These are phyloP conservation scores for Leucophenga varia DNA, from an alignment of 1,140 invertebrate genomes.

Conservation along the genomic window DNA sequence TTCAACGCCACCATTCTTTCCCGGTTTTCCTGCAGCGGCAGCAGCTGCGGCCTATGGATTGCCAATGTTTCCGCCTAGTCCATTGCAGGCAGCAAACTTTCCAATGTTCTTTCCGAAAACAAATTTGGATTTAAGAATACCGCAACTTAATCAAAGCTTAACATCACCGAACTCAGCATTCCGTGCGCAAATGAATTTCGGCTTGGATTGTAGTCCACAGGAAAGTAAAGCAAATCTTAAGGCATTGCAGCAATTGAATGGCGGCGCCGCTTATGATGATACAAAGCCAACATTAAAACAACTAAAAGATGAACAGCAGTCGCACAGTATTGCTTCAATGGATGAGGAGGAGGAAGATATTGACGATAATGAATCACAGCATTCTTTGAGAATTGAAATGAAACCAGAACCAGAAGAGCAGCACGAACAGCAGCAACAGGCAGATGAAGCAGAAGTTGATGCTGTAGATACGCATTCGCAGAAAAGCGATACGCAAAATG, in stretches of 20 bases:
- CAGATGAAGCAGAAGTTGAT: slow-evolving; percentile 16
- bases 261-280: too few species aligned
- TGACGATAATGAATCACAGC: too few species aligned
- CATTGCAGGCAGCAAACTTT: slow-evolving; percentile 55
- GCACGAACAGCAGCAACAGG: too few species aligned
- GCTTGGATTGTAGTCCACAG: slow-evolving; percentile 23
- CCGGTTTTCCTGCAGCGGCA: slow-evolving; percentile 55
- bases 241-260: too few species aligned
- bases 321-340: too few species aligned
- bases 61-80: slow-evolving; percentile 49
- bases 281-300: too few species aligned
- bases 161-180: not conserved
- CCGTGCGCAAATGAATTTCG: slow-evolving; percentile 18
- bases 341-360: too few species aligned
- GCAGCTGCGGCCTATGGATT: slow-evolving; percentile 53
- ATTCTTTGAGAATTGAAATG: not conserved
- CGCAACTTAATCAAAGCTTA: not conserved
- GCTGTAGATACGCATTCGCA: not conserved
- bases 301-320: slow-evolving; percentile 9
- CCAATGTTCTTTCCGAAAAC: slow-evolving; percentile 63
- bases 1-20: slow-evolving; percentile 59
- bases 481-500: slow-evolving; percentile 18
- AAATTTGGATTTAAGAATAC: slow-evolving; percentile 26
- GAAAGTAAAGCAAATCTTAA: slow-evolving; percentile 6
- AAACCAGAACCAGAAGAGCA: too few species aligned